phyloP scores from a whole-genome alignment of 2,888 invertebrate genomes.

The Phoenoteleia sp. region DNA sequence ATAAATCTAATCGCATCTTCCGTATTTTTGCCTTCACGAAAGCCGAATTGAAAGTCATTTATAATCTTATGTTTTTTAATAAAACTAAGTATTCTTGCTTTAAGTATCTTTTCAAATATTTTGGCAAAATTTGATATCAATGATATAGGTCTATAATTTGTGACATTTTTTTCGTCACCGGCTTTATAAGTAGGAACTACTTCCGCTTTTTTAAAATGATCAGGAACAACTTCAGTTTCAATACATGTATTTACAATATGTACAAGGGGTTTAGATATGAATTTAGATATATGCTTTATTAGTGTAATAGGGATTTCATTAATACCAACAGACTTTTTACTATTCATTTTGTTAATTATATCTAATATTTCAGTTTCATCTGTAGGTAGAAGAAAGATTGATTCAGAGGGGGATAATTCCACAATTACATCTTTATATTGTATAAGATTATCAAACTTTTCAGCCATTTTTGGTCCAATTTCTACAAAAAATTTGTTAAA shows the following conservation, averaged over 20 bases:
- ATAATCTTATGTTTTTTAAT: not conserved
- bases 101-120: no score
- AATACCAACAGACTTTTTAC: slow-evolving; percentile 22
- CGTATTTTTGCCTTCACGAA: no score
- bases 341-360: slow-evolving; percentile 12
- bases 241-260: slow-evolving; percentile 21
- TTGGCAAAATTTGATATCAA: no score
- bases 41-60: slow-evolving; percentile 6
- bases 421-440: not conserved
- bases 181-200: no score
- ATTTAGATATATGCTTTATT: not conserved
- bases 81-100: no score
- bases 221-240: slow-evolving; percentile 1
- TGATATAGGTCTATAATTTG: no score
- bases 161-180: no score
- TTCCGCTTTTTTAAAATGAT: slow-evolving; percentile 21
- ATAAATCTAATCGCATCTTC: no score
- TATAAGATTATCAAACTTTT: not conserved
- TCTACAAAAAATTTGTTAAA: slow-evolving; percentile 13
- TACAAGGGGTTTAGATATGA: not conserved
- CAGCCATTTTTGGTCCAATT: not conserved
- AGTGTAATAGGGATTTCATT: slow-evolving; percentile 11
- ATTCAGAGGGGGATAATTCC: not conserved
- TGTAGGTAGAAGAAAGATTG: not conserved
- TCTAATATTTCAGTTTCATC: slow-evolving; percentile 4